A percentile compares a stretch with the other conserved stretches of the same genome.
Conservation (phyloP, 1,140 invertebrate genomes). For the Drosophila athabasca region DNA sequence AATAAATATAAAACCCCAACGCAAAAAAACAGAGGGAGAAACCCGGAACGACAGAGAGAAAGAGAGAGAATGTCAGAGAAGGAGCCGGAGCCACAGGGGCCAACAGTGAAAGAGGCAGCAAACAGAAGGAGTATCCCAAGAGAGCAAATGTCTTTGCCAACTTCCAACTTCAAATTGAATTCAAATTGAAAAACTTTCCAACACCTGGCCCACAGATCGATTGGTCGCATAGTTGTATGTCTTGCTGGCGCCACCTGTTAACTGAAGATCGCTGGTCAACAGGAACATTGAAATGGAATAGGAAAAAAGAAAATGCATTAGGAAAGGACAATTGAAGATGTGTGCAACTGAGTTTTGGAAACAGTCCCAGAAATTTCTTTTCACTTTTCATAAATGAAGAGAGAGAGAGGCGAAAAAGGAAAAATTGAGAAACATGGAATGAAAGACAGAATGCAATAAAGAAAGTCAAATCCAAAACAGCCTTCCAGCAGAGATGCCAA, state of each 20-base stretch:
- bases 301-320: background rate
- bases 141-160: background rate
- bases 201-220: background rate
- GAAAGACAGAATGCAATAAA: no score
- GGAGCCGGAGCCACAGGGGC: no score
- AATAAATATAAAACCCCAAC: conserved; percentile 51
- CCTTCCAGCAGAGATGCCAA: no score
- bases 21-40: background rate
- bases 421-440: no score
- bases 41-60: conserved; percentile 1
- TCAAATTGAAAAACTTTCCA: conserved; percentile 51
- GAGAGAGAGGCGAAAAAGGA: no score
- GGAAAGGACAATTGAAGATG: conserved; percentile 19
- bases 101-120: no score
- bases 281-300: background rate
- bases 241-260: conserved; percentile 28
- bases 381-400: conserved; percentile 31
- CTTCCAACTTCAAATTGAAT: conserved; percentile 47
- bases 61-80: no score
- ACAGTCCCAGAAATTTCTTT: no score
- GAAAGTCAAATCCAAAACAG: no score
- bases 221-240: conserved; percentile 4
- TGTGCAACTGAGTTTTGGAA: conserved; percentile 22
- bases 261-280: conserved; percentile 2
- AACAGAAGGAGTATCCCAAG: background rate